A percentile compares a stretch with the other conserved stretches of the same genome.
Conservation (phyloP, 2,888 invertebrate genomes). For the Torymus aiolomorphi region DNA sequence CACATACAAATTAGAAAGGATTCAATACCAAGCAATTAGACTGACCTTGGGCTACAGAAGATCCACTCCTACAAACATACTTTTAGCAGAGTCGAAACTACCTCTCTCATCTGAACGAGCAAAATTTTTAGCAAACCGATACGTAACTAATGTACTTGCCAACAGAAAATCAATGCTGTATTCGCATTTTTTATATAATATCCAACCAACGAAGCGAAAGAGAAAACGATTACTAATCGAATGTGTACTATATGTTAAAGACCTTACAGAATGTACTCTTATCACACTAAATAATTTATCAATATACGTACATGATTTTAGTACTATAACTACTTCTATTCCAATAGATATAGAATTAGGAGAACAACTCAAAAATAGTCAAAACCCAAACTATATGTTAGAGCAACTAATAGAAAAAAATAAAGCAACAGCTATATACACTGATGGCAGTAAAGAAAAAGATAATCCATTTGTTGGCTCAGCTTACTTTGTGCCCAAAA, state of each 20-base stretch:
- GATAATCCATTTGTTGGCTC: not conserved
- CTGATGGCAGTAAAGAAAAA: too few species aligned
- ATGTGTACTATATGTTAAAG: not conserved
- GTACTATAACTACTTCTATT: not conserved
- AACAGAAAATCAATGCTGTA: too few species aligned
- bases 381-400: not conserved
- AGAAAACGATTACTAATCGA: not conserved
- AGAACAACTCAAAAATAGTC: not conserved
- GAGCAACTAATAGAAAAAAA: not conserved
- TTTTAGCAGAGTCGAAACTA: not conserved
- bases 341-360: too few species aligned
- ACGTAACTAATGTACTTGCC: too few species aligned
- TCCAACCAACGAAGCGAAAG: too few species aligned
- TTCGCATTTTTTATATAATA: too few species aligned
- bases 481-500: not conserved
- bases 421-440: too few species aligned
- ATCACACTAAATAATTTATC: not conserved
- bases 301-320: not conserved
- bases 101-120: not conserved
- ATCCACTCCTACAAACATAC: not conserved
- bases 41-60: not conserved
- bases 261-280: not conserved
- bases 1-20: not conserved
- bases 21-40: not conserved
- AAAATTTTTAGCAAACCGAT: conserved; percentile 1